Evolutionary conservation across 2,888 invertebrate species (phyloP).

Genomic region (Anagyrus pseudococci): DNA sequence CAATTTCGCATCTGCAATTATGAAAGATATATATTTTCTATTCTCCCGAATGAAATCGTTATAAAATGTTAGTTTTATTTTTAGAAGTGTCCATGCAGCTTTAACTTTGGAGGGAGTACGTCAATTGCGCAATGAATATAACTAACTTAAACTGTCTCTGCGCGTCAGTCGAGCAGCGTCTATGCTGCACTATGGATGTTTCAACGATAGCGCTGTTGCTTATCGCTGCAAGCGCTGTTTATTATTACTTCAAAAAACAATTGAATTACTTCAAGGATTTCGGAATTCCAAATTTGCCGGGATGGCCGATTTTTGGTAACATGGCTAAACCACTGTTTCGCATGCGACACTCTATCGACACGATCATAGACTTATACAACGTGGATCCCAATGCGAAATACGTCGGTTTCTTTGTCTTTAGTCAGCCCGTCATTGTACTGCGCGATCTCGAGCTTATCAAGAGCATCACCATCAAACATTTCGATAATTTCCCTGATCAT

Average conservation of each 20-base stretch:
- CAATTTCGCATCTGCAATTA: too few relatives aligned
- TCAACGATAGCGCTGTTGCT: too few relatives aligned
- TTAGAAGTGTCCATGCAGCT: too few relatives aligned
- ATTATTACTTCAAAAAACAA: constrained; percentile 21
- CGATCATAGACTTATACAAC: constrained; percentile 41
- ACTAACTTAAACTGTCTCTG: too few relatives aligned
- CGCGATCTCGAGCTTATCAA: constrained; percentile 54
- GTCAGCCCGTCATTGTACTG: constrained; percentile 46
- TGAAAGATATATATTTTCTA: too few relatives aligned
- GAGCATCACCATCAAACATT: constrained; percentile 48
- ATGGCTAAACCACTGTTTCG: constrained; percentile 35
- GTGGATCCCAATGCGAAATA: constrained; percentile 44
- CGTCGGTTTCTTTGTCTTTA: constrained; percentile 50
- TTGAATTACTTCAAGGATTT: constrained; percentile 34
- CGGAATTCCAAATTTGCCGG: constrained; percentile 38
- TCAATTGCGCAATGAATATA: too few relatives aligned
- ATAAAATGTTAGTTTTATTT: too few relatives aligned
- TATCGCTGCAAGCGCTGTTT: too few relatives aligned
- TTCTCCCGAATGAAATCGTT: too few relatives aligned
- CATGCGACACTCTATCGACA: constrained; percentile 17
- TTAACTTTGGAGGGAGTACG: too few relatives aligned
- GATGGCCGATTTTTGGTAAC: constrained; percentile 42
- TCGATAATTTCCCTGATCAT: constrained; percentile 52
- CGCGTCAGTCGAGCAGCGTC: too few relatives aligned
- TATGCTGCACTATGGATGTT: too few relatives aligned